phyloP scores from a whole-genome alignment of 2,797 vertebrate species.

The Xyrichtys novacula region DNA sequence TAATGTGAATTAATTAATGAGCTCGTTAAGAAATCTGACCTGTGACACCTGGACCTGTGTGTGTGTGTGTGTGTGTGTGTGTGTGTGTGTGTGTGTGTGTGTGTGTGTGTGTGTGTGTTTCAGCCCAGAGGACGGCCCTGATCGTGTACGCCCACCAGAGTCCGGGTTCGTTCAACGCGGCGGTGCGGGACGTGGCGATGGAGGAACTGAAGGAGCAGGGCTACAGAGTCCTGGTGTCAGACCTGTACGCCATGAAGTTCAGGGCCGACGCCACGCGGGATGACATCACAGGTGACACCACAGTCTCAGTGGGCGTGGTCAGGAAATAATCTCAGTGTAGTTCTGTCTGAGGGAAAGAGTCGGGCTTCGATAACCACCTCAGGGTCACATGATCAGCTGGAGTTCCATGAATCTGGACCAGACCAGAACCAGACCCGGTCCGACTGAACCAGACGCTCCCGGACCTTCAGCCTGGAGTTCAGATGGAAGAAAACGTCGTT shows the following conservation, averaged over 20 bases:
- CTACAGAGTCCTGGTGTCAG: slow-evolving; percentile 85
- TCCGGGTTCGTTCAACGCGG: slow-evolving; percentile 86
- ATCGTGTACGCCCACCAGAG: slow-evolving; percentile 93
- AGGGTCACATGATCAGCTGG: too few relatives aligned
- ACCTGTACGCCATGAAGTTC: slow-evolving; percentile 91
- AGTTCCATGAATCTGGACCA: too few relatives aligned
- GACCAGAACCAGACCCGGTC: too few relatives aligned
- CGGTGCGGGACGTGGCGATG: slow-evolving; percentile 78
- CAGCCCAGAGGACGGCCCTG: slow-evolving; percentile 83
- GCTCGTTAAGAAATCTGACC: too few relatives aligned
- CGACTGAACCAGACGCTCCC: too few relatives aligned
- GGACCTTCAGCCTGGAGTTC: too few relatives aligned
- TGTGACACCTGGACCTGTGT: too few relatives aligned
- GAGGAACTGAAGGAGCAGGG: slow-evolving; percentile 85
- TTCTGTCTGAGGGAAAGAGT: too few relatives aligned
- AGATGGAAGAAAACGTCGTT: too few relatives aligned
- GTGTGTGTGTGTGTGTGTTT: slow-evolving; percentile 26
- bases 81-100: slow-evolving; percentile 9
- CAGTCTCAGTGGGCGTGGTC: too few relatives aligned
- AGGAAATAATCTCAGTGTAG: neutral
- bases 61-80: neutral
- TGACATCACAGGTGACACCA: slow-evolving; percentile 85
- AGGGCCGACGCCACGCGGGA: slow-evolving; percentile 84
- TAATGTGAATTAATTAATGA: too few relatives aligned
- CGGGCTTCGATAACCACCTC: too few relatives aligned